Evolutionary conservation across 1,140 invertebrate genomes (phyloP), one percentile per base, ranked within the genome.

Genomic region (Potamilus streckersoni): DNA sequence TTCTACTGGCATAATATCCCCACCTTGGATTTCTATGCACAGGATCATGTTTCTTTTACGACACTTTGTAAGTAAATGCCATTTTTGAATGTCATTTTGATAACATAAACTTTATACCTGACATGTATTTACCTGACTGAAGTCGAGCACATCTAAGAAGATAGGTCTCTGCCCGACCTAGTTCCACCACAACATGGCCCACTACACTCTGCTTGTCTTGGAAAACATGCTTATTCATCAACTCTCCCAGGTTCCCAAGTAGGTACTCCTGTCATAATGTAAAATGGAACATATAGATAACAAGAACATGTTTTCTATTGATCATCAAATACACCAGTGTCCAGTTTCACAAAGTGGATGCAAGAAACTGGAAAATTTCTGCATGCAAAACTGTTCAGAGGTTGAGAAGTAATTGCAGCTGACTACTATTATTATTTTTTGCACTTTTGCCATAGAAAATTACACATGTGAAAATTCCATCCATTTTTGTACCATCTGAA

Each of bases 91-190:
- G 27, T 31, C 27, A 31, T 31, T 31, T 31, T 31, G 1, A 31
- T 31, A 31, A 31, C 27, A 27, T 27, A 31, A 31, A 2, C 1
- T 31, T 31, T 31, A 0, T 11, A 49, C 6, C 38, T 49, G 38
- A 49, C 38, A 17, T 61, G 19, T 67, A 59, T 73, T 31, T 67
- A 88, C 87, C 85, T 77, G 79, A 27, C 66, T 87, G 85, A 63
- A 80, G 84, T 59, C 82, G 80, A 15, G 85, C 79, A 77, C 85
- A 85, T 58, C 83, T 61, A 15, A 88, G 91, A 55, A 93, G 87
- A 78, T 91, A 91, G 0, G 93, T 93, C 84, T 94, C 93, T 17
- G 92, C 89, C 60, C 92, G 88, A 4, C 93, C 93, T 16, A 94
- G 84, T 84, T 94, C 93, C 15, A 94, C 82, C 76, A 93, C 90